phyloP scores from a whole-genome alignment of 2,113 vertebrate genomes.

The Calidris pygmaea region DNA sequence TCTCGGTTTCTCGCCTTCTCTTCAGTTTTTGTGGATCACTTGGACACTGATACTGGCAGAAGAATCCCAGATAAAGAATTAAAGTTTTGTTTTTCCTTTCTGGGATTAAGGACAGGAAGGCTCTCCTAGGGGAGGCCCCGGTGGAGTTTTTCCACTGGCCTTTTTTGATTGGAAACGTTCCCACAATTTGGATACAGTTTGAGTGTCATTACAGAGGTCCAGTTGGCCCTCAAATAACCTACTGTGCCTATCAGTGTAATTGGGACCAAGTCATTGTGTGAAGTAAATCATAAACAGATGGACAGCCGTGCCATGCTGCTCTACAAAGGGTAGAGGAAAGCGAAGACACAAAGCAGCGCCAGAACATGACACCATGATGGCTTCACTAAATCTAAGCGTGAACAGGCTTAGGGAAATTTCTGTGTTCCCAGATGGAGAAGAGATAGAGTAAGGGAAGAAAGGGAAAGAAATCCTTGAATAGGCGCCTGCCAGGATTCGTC shows the following conservation, averaged over 20 bases:
- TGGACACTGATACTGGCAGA: not conserved
- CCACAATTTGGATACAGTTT: conserved; percentile 1
- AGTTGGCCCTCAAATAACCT: conserved; percentile 57
- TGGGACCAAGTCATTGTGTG: conserved; percentile 45
- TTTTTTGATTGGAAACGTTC: conserved; percentile 24
- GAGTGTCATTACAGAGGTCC: conserved; percentile 48
- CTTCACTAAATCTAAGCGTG: conserved; percentile 26
- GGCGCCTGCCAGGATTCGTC: not conserved
- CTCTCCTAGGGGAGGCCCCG: not conserved
- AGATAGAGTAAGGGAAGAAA: not conserved
- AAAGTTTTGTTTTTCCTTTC: not conserved
- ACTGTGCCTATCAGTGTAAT: conserved; percentile 65
- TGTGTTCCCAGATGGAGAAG: conserved; percentile 9
- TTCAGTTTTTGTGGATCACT: not conserved
- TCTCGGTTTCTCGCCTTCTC: not conserved
- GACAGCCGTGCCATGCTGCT: conserved; percentile 21
- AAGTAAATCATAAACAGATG: conserved; percentile 69
- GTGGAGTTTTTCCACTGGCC: conserved; percentile 14
- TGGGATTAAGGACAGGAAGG: not conserved
- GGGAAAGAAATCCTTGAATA: conserved; percentile 1
- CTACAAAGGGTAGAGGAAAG: conserved; percentile 27
- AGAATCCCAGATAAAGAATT: not conserved
- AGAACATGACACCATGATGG: conserved; percentile 21
- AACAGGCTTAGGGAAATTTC: conserved; percentile 30
- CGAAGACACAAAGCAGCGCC: not conserved